phyloP scores from a whole-genome alignment of 2,888 invertebrate genomes.

The Crepidodera aurea region DNA sequence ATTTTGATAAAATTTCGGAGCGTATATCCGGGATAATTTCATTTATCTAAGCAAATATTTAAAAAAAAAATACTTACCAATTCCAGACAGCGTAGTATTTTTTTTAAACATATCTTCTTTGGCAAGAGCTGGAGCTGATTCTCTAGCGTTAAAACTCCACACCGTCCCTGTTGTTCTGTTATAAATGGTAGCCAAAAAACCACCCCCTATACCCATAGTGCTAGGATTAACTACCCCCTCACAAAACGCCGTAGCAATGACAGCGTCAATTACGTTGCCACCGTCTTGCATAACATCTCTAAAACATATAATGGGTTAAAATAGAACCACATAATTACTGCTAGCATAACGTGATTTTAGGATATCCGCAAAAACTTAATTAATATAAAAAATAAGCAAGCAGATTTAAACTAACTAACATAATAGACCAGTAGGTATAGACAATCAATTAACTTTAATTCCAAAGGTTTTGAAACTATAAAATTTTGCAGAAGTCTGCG shows the following conservation, averaged over 20 bases:
- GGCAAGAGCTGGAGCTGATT: slow-evolving; percentile 77
- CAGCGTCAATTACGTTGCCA: slow-evolving; percentile 85
- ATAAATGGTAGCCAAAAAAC: slow-evolving; percentile 86
- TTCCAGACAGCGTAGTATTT: slow-evolving; percentile 28
- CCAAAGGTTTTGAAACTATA: no score
- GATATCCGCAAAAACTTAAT: neutral
- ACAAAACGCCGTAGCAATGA: slow-evolving; percentile 85
- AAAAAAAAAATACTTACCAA: no score
- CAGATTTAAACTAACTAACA: no score
- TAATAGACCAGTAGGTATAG: no score
- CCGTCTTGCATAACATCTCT: slow-evolving; percentile 74
- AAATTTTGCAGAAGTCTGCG: no score
- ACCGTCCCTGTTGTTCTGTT: slow-evolving; percentile 68
- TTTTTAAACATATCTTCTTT: slow-evolving; percentile 70
- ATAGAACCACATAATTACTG: no score
- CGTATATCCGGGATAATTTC: no score
- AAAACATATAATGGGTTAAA: no score
- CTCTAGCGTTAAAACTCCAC: slow-evolving; percentile 76
- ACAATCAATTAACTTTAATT: no score
- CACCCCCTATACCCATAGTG: slow-evolving; percentile 89
- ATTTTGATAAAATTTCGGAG: no score
- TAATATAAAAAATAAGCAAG: neutral
- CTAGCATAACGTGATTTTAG: neutral
- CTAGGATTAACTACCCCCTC: slow-evolving; percentile 86
- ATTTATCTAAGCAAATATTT: no score